Evolutionary conservation across 2,888 invertebrate species (phyloP).

Genomic region (Leistus spinibarbis): DNA sequence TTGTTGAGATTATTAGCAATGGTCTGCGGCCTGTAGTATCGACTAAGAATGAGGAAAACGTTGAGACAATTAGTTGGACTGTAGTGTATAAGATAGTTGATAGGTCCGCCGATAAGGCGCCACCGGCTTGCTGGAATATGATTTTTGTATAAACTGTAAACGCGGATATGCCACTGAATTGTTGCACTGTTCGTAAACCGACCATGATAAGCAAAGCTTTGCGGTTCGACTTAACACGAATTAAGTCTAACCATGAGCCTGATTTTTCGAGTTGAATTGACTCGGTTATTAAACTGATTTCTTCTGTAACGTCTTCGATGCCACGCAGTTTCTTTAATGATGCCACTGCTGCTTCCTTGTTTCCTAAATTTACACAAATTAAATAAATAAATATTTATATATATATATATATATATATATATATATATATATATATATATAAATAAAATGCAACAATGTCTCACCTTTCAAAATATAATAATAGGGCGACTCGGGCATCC

Average conservation of each 20-base stretch:
- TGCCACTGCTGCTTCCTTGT: constrained; percentile 54
- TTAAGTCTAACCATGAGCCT: constrained; percentile 60
- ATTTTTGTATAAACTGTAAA: constrained; percentile 67
- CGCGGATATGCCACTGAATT: constrained; percentile 69
- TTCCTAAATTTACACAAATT: neutral
- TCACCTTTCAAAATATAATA: constrained; percentile 54
- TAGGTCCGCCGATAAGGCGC: constrained; percentile 59
- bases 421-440: too few species aligned
- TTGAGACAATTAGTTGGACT: constrained; percentile 64
- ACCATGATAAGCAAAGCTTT: constrained; percentile 67
- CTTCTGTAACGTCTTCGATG: constrained; percentile 58
- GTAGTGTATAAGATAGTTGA: constrained; percentile 65
- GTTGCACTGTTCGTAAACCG: constrained; percentile 66
- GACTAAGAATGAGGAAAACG: constrained; percentile 63
- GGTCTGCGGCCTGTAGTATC: constrained; percentile 70
- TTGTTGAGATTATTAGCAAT: constrained; percentile 63
- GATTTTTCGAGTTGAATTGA: constrained; percentile 51
- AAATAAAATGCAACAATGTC: too few species aligned
- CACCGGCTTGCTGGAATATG: constrained; percentile 63
- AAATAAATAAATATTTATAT: too few species aligned
- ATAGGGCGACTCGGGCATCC: constrained; percentile 69
- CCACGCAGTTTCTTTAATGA: constrained; percentile 65
- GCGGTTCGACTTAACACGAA: constrained; percentile 62
- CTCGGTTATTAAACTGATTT: constrained; percentile 49
- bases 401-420: too few species aligned